These are phyloP conservation scores for Lasiommata megera DNA, from an alignment of 2,888 invertebrate species.

Conservation along the genomic window DNA sequence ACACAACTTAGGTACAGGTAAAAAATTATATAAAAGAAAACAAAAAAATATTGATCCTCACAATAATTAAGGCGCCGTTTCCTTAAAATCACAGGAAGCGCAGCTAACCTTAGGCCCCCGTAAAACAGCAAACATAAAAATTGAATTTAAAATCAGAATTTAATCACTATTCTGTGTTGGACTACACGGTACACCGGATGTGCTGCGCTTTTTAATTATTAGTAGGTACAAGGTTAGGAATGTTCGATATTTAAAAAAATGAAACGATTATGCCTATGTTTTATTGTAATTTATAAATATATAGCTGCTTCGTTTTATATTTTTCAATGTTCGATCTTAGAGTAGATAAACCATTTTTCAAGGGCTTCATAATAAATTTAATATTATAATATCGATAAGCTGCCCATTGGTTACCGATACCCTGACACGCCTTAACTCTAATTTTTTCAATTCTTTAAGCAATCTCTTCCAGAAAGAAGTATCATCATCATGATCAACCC, in stretches of 20 bases:
- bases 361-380: too few relatives aligned
- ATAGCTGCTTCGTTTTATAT: conserved; percentile 9
- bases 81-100: conserved; percentile 63
- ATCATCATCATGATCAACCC: too few relatives aligned
- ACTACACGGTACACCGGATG: conserved; percentile 65
- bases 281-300: conserved; percentile 24
- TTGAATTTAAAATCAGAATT: conserved; percentile 71
- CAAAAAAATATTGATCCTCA: conserved; percentile 57
- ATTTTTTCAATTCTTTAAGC: too few relatives aligned
- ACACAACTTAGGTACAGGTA: conserved; percentile 36
- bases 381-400: too few relatives aligned
- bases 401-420: too few relatives aligned
- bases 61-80: conserved; percentile 34
- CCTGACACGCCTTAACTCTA: too few relatives aligned
- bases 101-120: conserved; percentile 53
- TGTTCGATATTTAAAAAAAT: conserved; percentile 20
- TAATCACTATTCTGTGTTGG: conserved; percentile 64
- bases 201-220: conserved; percentile 67
- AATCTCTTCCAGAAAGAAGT: too few relatives aligned
- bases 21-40: conserved; percentile 35
- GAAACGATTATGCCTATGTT: conserved; percentile 29
- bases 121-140: conserved; percentile 58
- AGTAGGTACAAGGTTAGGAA: conserved; percentile 62
- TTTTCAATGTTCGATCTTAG: too few relatives aligned
- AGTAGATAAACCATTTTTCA: too few relatives aligned